A percentile compares a stretch with the other conserved stretches of the same genome.
Evolutionary conservation across 2,797 vertebrate genomes (phyloP).

Genomic region (Clangula hyemalis): DNA sequence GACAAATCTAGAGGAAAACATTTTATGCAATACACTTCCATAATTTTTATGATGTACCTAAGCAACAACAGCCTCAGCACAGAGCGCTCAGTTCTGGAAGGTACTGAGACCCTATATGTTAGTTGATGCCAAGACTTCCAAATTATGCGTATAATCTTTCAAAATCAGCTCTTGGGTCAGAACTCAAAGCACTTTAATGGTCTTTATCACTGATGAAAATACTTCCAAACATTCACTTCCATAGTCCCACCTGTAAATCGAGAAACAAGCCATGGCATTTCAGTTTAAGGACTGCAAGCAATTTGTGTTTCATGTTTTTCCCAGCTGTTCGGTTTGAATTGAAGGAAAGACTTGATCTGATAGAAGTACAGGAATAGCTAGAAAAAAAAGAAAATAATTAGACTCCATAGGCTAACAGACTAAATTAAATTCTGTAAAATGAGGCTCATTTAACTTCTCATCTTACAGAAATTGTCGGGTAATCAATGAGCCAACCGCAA

Average conservation of each 20-base stretch:
- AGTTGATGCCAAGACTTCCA: neutral
- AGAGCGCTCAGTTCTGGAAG: neutral
- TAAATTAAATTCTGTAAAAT: neutral
- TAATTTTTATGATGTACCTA: neutral
- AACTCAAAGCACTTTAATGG: neutral
- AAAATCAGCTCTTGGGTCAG: neutral
- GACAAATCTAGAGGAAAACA: neutral
- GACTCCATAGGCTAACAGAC: neutral
- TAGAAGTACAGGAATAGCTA: slow-evolving; percentile 87
- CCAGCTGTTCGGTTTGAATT: slow-evolving; percentile 79
- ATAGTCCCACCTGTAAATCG: slow-evolving; percentile 85
- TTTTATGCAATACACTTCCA: neutral
- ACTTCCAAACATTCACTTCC: neutral
- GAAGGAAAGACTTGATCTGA: slow-evolving; percentile 88
- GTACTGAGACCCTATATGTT: neutral
- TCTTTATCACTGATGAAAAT: neutral
- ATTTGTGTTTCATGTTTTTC: slow-evolving; percentile 85
- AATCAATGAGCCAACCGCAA: neutral
- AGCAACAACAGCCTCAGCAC: neutral
- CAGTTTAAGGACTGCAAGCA: slow-evolving; percentile 84
- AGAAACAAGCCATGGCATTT: slow-evolving; percentile 88
- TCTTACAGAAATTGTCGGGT: neutral
- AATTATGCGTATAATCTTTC: neutral
- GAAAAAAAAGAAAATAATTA: neutral
- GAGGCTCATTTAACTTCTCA: neutral